Conservation (phyloP, 1,140 invertebrate species). For the Physella acuta region DNA sequence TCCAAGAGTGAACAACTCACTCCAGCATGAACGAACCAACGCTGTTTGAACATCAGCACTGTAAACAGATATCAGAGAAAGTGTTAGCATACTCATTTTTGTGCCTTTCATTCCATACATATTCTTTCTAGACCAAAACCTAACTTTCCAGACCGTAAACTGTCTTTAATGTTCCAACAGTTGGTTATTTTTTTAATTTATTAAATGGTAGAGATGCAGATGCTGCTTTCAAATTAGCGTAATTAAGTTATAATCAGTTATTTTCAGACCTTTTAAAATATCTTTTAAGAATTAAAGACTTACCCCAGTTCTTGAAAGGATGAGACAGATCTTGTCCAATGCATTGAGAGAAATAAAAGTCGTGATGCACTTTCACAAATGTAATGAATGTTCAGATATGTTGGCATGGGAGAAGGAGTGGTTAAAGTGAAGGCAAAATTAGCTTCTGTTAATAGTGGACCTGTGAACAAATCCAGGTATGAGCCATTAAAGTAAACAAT, state of each 20-base stretch:
- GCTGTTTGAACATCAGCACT: conserved; percentile 83
- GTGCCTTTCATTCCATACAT: no score
- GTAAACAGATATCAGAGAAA: conserved; percentile 46
- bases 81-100: background rate
- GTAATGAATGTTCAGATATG: conserved; percentile 83
- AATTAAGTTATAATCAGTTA: no score
- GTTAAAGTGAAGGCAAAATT: conserved; percentile 73
- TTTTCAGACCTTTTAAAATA: no score
- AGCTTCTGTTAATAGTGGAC: conserved; percentile 55
- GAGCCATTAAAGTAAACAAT: no score
- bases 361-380: conserved; percentile 90
- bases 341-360: conserved; percentile 82
- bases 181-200: no score
- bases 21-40: conserved; percentile 85
- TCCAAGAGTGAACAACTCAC: conserved; percentile 88
- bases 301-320: conserved; percentile 80
- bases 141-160: no score
- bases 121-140: no score
- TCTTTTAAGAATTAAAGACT: conserved; percentile 35
- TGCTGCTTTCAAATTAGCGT: no score
- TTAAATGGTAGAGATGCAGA: no score
- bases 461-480: conserved; percentile 44
- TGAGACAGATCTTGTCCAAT: conserved; percentile 82
- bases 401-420: conserved; percentile 77
- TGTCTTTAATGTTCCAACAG: no score